Evolutionary conservation across 2,113 vertebrate species (phyloP), one percentile per base, ranked within the genome.

Genomic region (Rafetus swinhoei): DNA sequence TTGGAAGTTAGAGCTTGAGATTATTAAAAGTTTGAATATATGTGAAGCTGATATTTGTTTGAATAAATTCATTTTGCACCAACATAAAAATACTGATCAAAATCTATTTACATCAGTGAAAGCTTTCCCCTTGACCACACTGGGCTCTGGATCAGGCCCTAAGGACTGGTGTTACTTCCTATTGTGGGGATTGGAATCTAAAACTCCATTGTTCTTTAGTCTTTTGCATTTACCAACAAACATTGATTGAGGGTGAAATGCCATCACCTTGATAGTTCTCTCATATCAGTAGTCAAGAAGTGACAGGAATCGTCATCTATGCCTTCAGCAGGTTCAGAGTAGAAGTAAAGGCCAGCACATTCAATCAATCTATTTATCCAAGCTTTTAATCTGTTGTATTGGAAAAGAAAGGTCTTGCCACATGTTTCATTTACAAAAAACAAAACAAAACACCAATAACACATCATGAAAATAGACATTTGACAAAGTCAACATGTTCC

Each of bases 291-390:
- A 96, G 79, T 79, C 16, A 82, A 60, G 79, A 84, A 95, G 88
- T 89, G 92, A 89, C 82, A 54, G 93, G 88, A 96, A 94, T 54
- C 91, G 89, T 94, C 83, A 95, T 92, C 93, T 85, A 62, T 95
- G 94, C 60, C 87, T 91, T 92, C 90, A 83, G 81, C 81, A 95
- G 86, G 79, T 82, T 89, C 88, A 86, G 9, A 84, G 81, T 14
- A 3, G 54, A 89, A 94, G 82, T 60, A 86, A 94, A 85, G 59
- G 85, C 84, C 87, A 87, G 29, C 77, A 52, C 79, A 90, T 76
- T 85, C 86, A 45, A 81, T 84, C 90, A 93, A 13, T 62, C 82
- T 88, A 14, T 59, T 74, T 94, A 82, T 74, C 87, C 82, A 92
- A 85, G 54, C 52, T 95, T 94, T 94, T 90, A 85, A 77, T 86